phyloP scores from a whole-genome alignment of 2,888 invertebrate genomes.

The Epistrophe grossulariae region DNA sequence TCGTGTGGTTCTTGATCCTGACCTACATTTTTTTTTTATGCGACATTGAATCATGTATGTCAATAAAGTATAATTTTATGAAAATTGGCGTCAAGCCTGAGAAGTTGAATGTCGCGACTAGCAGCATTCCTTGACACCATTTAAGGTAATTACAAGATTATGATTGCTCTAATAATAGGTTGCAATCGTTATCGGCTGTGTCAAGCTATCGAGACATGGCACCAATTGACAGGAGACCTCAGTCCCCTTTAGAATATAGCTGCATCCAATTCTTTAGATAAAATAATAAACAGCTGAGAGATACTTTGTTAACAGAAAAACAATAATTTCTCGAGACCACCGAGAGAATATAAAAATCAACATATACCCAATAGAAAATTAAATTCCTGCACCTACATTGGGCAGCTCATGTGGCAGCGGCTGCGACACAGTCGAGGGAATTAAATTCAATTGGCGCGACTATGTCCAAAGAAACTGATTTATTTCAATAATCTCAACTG shows the following conservation, averaged over 20 bases:
- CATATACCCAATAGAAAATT: constrained; percentile 22
- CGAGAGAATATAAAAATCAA: background rate
- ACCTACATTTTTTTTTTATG: constrained; percentile 63
- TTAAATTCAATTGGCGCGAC: constrained; percentile 73
- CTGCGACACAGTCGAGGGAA: constrained; percentile 35
- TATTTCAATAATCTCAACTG: constrained; percentile 67
- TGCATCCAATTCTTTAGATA: constrained; percentile 38
- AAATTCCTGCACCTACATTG: constrained; percentile 64
- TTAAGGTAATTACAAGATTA: constrained; percentile 51
- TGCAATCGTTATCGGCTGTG: constrained; percentile 43
- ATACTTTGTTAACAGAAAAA: constrained; percentile 32
- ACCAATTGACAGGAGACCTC: constrained; percentile 43
- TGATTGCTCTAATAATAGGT: constrained; percentile 54
- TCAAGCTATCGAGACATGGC: constrained; percentile 27
- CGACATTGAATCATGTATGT: constrained; percentile 18
- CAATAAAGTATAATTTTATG: constrained; percentile 37
- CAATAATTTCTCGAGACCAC: background rate
- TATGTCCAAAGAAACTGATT: constrained; percentile 74
- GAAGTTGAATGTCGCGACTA: constrained; percentile 63
- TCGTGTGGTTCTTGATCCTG: constrained; percentile 69
- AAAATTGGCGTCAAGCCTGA: constrained; percentile 21
- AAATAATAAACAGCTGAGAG: constrained; percentile 34
- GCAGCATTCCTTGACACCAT: constrained; percentile 56
- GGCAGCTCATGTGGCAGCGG: constrained; percentile 17
- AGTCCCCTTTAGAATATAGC: constrained; percentile 10